Evolutionary conservation across 2,797 vertebrate species (phyloP).

Genomic region (Sardinella longiceps): DNA sequence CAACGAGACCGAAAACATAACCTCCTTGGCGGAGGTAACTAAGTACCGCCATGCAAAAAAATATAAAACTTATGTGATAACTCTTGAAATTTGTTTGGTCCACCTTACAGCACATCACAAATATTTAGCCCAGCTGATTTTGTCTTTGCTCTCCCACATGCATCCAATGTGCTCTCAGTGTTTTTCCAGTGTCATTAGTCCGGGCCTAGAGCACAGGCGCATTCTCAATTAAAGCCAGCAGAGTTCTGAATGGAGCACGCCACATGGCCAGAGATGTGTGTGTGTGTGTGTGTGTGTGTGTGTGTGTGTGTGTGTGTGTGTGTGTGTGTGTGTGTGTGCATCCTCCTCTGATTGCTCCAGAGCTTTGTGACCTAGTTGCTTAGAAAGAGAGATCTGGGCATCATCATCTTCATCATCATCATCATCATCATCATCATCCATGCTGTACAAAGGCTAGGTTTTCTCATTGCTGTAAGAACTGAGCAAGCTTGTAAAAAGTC

Average conservation of each 20-base stretch:
- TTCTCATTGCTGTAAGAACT: not conserved
- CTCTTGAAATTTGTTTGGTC: not conserved
- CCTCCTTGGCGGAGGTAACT: no score
- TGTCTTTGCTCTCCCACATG: not conserved
- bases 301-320: no score
- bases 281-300: no score
- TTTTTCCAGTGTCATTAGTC: conserved; percentile 21
- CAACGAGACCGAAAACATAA: no score
- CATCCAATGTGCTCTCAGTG: not conserved
- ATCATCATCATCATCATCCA: no score
- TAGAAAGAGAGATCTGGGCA: conserved; percentile 31
- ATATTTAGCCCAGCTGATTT: not conserved
- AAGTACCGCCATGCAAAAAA: no score
- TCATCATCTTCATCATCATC: no score
- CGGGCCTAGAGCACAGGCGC: not conserved
- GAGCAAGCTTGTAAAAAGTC: not conserved
- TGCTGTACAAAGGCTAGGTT: not conserved
- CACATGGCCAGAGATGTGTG: conserved; percentile 25
- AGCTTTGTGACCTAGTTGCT: conserved; percentile 47
- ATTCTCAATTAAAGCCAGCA: conserved; percentile 32
- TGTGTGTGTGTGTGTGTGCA: no score
- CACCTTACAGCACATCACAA: not conserved
- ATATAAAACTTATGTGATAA: not conserved
- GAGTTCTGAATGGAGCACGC: conserved; percentile 25
- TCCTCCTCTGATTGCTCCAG: not conserved